phyloP scores from a whole-genome alignment of 1,140 invertebrate species.

The Drosophila mauritiana region DNA sequence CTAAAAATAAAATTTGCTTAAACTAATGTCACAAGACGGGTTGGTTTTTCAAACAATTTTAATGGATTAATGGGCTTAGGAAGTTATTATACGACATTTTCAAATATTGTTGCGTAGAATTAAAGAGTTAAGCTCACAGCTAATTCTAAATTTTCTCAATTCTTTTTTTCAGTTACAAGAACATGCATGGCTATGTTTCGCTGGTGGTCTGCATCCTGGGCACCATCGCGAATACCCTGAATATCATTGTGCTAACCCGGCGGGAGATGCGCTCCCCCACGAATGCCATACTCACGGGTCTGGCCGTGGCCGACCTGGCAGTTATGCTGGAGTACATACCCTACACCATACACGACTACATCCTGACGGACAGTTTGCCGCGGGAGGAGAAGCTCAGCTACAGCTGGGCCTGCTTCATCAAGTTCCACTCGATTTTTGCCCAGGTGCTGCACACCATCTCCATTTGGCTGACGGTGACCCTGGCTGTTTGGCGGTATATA shows the following conservation, averaged over 20 bases:
- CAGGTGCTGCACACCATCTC: slow-evolving; percentile 96
- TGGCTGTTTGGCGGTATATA: slow-evolving; percentile 96
- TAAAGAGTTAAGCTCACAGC: not conserved
- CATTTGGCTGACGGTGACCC: slow-evolving; percentile 94
- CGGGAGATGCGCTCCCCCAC: slow-evolving; percentile 94
- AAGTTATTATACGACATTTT: too few species aligned
- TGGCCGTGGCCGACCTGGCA: slow-evolving; percentile 95
- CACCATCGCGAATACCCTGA: slow-evolving; percentile 95
- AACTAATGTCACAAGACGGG: too few species aligned
- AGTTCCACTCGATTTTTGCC: slow-evolving; percentile 93
- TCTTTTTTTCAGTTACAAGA: slow-evolving; percentile 55
- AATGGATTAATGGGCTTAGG: too few species aligned
- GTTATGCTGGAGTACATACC: slow-evolving; percentile 98
- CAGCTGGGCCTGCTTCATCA: slow-evolving; percentile 91
- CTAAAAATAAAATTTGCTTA: not conserved
- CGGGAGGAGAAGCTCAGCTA: slow-evolving; percentile 87
- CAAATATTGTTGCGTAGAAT: too few species aligned
- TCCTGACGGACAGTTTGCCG: slow-evolving; percentile 85
- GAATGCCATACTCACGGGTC: slow-evolving; percentile 93
- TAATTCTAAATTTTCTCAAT: not conserved
- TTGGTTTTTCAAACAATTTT: too few species aligned
- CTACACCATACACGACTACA: slow-evolving; percentile 92
- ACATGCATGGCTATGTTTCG: slow-evolving; percentile 76
- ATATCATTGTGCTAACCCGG: slow-evolving; percentile 96
- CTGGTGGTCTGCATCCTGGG: slow-evolving; percentile 94